Base-by-base conservation (phyloP, 2,113 vertebrate genomes). In the Ibidorhyncha struthersii region DNA sequence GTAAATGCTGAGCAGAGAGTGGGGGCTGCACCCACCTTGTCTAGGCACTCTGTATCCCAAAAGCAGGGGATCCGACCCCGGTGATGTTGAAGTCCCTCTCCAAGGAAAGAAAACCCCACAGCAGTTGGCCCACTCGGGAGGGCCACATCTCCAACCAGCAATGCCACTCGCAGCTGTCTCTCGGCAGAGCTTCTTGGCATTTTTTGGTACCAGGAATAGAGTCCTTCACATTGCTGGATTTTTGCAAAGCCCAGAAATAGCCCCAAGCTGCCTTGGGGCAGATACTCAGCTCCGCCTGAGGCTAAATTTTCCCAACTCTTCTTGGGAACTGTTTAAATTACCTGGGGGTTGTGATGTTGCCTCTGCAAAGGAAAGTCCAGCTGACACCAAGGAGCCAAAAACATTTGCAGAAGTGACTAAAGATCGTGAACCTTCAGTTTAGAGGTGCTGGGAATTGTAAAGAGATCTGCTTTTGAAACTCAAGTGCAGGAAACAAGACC, bases 151-250 rank as follows among this genome's bases (percentile, higher is more conserved):
- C 85, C 87, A 84, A 5, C 7, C 74, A 82, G 73, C 90, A 89
- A 73, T 94, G 88, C 78, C 86, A 89, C 88, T 58, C 59, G 82
- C 99, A 99, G 98, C 98, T 99, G 99, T 98, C 97, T 91, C 73
- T 40, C 88, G 34, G 74, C 74, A 93, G 97, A 89, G 97, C 86
- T 55, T 97, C 96, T 96, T 96, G 89, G 95, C 98, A 98, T 98
- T 97, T 98, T 96, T 95, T 92, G 47, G 63, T 78, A 84, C 98
- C 94, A 92, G 84, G 97, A 98, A 99, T 99, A 98, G 98, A 94
- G 86, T 87, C 80, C 85, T 94, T 85, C 36, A 89, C 97, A 98
- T 98, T 98, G 98, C 87, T 94, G 92, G 90, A 94, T 95, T 95
- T 96, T 95, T 90, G 66, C 92, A 61, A 86, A 88, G 86, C 50